phyloP scores from a whole-genome alignment of 2,113 vertebrate species.

The Fregata magnificens region DNA sequence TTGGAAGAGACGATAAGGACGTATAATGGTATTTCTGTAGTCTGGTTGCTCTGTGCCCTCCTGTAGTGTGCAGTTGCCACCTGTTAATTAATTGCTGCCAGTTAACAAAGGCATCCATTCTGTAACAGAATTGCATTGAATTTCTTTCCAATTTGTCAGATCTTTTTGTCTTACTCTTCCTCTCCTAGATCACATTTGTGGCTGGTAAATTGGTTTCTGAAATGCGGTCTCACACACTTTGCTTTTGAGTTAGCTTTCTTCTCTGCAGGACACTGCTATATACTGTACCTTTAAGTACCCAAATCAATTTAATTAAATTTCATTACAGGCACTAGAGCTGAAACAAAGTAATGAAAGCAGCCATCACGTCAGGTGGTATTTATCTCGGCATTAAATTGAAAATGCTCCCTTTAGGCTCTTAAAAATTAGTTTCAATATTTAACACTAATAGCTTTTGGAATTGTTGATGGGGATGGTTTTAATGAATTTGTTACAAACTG shows the following conservation, averaged over 20 bases:
- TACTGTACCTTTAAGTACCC: conserved; percentile 68
- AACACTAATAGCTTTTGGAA: conserved; percentile 71
- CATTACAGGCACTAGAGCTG: conserved; percentile 66
- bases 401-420: conserved; percentile 72
- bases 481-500: conserved; percentile 66
- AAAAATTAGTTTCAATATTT: conserved; percentile 78
- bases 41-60: neutral
- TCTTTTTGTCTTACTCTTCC: neutral
- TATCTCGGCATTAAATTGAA: conserved; percentile 73
- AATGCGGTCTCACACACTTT: conserved; percentile 2
- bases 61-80: neutral
- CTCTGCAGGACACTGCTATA: neutral
- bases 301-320: conserved; percentile 76
- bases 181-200: neutral
- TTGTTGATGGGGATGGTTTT: conserved; percentile 60
- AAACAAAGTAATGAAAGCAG: conserved; percentile 72
- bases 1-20: neutral
- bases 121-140: neutral
- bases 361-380: conserved; percentile 65
- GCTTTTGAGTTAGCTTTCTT: neutral
- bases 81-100: neutral
- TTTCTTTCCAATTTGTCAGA: neutral
- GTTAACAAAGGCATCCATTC: neutral
- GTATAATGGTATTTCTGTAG: neutral
- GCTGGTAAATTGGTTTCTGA: conserved; percentile 29